Base-by-base conservation (phyloP, 1,140 invertebrate species). In the Leptinotarsa undecemlineata region DNA sequence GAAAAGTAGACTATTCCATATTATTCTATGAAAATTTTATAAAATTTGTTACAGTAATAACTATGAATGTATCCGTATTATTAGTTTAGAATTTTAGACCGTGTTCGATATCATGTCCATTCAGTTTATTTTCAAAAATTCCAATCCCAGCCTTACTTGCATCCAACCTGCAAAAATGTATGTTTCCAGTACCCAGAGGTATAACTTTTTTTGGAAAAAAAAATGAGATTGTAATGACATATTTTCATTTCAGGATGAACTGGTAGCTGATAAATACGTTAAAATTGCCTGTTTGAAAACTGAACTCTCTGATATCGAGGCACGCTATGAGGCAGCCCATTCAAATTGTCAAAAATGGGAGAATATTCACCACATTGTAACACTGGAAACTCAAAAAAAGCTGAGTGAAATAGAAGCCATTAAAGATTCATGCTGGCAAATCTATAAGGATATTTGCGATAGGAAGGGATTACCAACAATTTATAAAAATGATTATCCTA, bases 361-460 rank as follows among this genome's bases (percentile, higher is more conserved):
- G 47, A 67, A 62, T 48, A 23, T 76, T 11, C 72, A 75, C 66
- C 60, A 76, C 17, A 20, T n/a, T n/a, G 51, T 72, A 3, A 57
- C n/a, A 4, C 15, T 63, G 14, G 63, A 48, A 20, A 57, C 71
- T 20, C 63, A 48, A 19, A 23, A 33, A 5, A 72, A 64, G 33
- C 0, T 72, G 8, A 64, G 21, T 57, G 71, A 72, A 64, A 42
- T 64, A 14, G 48, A 64, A 42, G 14, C 57, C 4, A 68, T 78
- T 5, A 74, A 72, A 63, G 74, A 78, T 13, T 48, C 61, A 5
- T 68, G 72, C 17, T 20, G 20, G 42, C 70, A 51, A 72, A 76
- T 78, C 19, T 78, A 78, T 26, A 13, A 69, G 20, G 72, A 76
- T 68, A 78, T 78, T 72, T 78, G 77, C 66, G 8, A 19, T 11